Base-by-base conservation (phyloP, 2,888 invertebrate species). In the Agonopterix subpropinquella region DNA sequence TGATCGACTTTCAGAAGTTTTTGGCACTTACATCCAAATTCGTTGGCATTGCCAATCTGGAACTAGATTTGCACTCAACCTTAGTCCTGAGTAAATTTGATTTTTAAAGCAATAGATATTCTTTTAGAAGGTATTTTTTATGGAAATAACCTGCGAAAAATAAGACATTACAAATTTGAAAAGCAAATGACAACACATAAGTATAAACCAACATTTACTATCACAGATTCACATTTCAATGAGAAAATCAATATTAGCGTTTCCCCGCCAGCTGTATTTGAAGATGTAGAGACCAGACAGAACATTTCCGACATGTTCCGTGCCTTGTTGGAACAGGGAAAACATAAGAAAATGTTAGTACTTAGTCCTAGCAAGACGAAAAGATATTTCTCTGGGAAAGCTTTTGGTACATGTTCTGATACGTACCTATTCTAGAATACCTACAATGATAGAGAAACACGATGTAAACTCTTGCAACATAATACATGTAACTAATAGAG, bases 231-330 rank as follows among this genome's bases (percentile, higher is more conserved):
- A 18, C 15, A 49, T 36, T 37, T 28, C 5, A 18, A 49, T 45
- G 18, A 35, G 44, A 45, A 45, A 51, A 48, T 47, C 45, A 51
- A 51, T 41, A 48, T 43, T 51, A 39, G n/a, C 47, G 36, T 13
- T 36, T 11, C 28, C 35, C 13, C 15, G 43, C 45, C 41, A 43
- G 42, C 43, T 45, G 39, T 51, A 39, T 51, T 51, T 51, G 45
- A 45, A 41, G 35, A 45, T 43, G 35, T 42, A 42, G 15, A 56
- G 55, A 41, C 52, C 51, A 48, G 52, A 48, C 39, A 10, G 53
- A 62, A 64, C 66, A 67, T 67, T 72, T 69, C 69, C 67, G 64
- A 72, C 66, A 65, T 53, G 58, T 54, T 52, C 56, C 49, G 53
- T 47, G 47, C 51, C 54, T 48, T 64, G 66, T 58, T 55, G 55